A percentile compares a stretch with the other conserved stretches of the same genome.
Evolutionary conservation across 2,797 vertebrate genomes (phyloP).

Genomic region (Pteropus rufus): DNA sequence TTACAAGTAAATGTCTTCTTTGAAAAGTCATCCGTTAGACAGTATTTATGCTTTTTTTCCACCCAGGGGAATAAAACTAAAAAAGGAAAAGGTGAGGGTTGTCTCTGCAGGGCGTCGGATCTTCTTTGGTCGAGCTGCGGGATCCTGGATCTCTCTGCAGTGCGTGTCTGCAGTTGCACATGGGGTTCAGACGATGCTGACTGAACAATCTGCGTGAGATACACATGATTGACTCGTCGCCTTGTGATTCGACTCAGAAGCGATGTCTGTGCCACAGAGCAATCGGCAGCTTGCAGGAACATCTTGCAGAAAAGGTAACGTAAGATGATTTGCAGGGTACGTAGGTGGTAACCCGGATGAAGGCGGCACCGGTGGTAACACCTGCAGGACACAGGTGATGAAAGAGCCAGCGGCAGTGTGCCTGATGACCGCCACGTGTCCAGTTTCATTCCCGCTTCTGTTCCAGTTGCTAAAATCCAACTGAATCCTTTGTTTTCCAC

Average conservation of each 20-base stretch:
- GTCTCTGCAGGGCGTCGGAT: neutral
- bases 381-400: too few species aligned
- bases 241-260: neutral
- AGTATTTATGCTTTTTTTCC: neutral
- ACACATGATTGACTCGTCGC: neutral
- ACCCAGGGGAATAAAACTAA: neutral
- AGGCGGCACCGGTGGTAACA: neutral
- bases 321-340: neutral
- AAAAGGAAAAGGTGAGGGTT: neutral
- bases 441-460: neutral
- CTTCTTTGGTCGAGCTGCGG: neutral
- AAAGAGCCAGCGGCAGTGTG: too few species aligned
- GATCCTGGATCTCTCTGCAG: neutral
- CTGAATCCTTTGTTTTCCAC: neutral
- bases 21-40: neutral
- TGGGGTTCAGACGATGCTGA: neutral
- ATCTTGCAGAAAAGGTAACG: neutral
- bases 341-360: neutral
- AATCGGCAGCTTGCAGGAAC: neutral
- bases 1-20: neutral
- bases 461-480: neutral
- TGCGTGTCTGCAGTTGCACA: neutral
- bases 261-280: neutral
- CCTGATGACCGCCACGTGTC: rapidly evolving
- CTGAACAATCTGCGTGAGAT: rapidly evolving